Conservation (phyloP, 2,888 invertebrate species). For the Lordiphosa andalusiaca region DNA sequence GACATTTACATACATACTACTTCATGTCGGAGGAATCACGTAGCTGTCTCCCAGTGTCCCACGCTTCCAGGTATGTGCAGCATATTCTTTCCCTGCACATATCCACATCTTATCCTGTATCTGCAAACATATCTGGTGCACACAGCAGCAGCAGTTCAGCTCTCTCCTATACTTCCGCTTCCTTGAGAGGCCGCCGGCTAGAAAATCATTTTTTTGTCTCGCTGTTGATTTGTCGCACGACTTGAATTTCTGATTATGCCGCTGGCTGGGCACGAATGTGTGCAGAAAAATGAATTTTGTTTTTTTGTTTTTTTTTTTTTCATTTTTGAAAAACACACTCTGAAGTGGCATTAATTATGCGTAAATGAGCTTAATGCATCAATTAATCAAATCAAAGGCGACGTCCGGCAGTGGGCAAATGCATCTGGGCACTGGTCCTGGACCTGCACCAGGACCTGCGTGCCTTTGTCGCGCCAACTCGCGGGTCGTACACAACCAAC, state of each 20-base stretch:
- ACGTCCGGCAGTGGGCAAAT: slow-evolving; percentile 29
- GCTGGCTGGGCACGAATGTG: slow-evolving; percentile 37
- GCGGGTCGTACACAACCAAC: slow-evolving; percentile 25
- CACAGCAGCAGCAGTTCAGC: slow-evolving; percentile 33
- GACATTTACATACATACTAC: slow-evolving; percentile 51
- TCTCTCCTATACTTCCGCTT: slow-evolving; percentile 65
- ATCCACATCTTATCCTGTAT: slow-evolving; percentile 46
- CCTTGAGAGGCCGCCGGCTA: slow-evolving; percentile 37
- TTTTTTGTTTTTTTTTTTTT: slow-evolving; percentile 9
- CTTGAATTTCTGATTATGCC: slow-evolving; percentile 66
- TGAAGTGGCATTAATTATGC: slow-evolving; percentile 68
- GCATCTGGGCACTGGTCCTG: slow-evolving; percentile 6
- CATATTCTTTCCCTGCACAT: slow-evolving; percentile 53
- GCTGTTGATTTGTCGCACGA: slow-evolving; percentile 66
- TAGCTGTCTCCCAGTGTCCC: slow-evolving; percentile 38
- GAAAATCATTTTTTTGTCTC: slow-evolving; percentile 48
- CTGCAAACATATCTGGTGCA: slow-evolving; percentile 62
- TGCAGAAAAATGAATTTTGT: slow-evolving; percentile 23
- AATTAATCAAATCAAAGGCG: slow-evolving; percentile 72
- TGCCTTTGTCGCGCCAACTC: slow-evolving; percentile 64
- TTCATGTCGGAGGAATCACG: slow-evolving; percentile 48
- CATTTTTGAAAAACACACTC: slow-evolving; percentile 41
- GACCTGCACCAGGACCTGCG: slow-evolving; percentile 7
- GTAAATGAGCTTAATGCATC: slow-evolving; percentile 73
- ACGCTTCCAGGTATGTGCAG: slow-evolving; percentile 18